These are phyloP conservation scores for Drosophila stalkeri DNA, from an alignment of 2,888 invertebrate genomes.

Conservation along the genomic window DNA sequence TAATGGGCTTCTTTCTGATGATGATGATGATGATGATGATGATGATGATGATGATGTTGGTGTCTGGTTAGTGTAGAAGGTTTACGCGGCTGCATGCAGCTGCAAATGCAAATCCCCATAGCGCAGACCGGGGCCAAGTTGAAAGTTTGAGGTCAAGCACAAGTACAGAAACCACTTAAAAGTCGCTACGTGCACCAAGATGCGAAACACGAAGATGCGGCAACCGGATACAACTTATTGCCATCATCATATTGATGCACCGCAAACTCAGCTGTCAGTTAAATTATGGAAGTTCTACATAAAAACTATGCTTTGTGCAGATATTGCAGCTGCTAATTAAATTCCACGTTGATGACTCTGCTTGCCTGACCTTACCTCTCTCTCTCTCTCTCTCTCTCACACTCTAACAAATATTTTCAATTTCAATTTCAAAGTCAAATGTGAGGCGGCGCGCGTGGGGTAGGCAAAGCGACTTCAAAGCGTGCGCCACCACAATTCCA, in stretches of 20 bases:
- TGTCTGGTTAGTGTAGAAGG: constrained; percentile 15
- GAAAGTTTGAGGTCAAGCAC: constrained; percentile 72
- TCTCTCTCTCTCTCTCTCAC: background rate
- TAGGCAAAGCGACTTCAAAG: constrained; percentile 63
- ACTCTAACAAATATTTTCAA: background rate
- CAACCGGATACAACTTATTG: constrained; percentile 56
- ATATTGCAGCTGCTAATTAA: constrained; percentile 41
- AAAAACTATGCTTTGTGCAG: constrained; percentile 14
- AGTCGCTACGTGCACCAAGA: constrained; percentile 49
- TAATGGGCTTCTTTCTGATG: constrained; percentile 51
- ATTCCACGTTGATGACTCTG: constrained; percentile 21
- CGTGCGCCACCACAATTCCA: constrained; percentile 39
- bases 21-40: constrained; percentile 10
- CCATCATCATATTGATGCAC: constrained; percentile 62
- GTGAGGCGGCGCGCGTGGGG: background rate
- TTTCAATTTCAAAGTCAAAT: constrained; percentile 51
- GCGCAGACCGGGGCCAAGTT: constrained; percentile 33
- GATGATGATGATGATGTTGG: constrained; percentile 10
- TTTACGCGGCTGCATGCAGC: constrained; percentile 25
- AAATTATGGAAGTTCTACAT: constrained; percentile 61
- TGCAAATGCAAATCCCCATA: constrained; percentile 48
- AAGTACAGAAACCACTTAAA: constrained; percentile 69
- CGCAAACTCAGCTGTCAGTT: constrained; percentile 57
- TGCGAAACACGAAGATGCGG: constrained; percentile 28
- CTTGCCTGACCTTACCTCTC: constrained; percentile 1